Percentiles rank a stretch among this genome's conserved stretches.
phyloP scores from a whole-genome alignment of 1,140 invertebrate genomes.

The Bombus waltoni region DNA sequence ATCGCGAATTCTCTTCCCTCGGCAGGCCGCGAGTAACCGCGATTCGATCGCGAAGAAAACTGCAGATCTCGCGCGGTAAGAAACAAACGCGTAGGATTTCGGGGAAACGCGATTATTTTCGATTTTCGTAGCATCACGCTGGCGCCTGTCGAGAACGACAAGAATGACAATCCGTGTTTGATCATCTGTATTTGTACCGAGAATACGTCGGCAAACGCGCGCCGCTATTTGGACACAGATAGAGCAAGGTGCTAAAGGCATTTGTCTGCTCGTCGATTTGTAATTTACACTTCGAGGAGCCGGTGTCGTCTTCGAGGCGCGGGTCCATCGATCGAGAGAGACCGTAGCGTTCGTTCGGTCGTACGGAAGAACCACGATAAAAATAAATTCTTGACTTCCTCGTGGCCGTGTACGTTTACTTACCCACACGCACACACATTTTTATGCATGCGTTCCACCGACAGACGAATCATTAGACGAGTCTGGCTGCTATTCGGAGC shows the following conservation, averaged over 20 bases:
- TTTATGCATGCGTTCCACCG: not conserved
- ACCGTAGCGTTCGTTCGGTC: slow-evolving; percentile 44
- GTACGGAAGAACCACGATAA: slow-evolving; percentile 55
- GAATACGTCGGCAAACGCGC: slow-evolving; percentile 11
- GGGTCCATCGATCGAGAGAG: slow-evolving; percentile 44
- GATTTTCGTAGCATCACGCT: not conserved
- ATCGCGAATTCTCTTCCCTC: not conserved
- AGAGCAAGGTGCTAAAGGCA: not conserved
- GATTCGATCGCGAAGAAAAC: not conserved
- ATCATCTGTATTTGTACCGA: slow-evolving; percentile 43
- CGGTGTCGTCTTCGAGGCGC: not conserved
- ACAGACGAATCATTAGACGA: slow-evolving; percentile 34
- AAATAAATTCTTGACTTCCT: slow-evolving; percentile 70
- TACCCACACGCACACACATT: too few relatives aligned
- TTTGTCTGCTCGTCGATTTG: not conserved
- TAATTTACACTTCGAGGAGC: slow-evolving; percentile 11
- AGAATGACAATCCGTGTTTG: slow-evolving; percentile 22
- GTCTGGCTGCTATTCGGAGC: slow-evolving; percentile 41
- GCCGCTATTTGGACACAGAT: not conserved
- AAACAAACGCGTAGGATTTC: not conserved
- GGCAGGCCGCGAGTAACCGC: too few relatives aligned
- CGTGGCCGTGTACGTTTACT: too few relatives aligned
- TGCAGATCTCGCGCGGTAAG: not conserved
- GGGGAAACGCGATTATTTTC: slow-evolving; percentile 4
- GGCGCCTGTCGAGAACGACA: slow-evolving; percentile 1